phyloP scores from a whole-genome alignment of 2,888 invertebrate species.

The Netelia melanura region DNA sequence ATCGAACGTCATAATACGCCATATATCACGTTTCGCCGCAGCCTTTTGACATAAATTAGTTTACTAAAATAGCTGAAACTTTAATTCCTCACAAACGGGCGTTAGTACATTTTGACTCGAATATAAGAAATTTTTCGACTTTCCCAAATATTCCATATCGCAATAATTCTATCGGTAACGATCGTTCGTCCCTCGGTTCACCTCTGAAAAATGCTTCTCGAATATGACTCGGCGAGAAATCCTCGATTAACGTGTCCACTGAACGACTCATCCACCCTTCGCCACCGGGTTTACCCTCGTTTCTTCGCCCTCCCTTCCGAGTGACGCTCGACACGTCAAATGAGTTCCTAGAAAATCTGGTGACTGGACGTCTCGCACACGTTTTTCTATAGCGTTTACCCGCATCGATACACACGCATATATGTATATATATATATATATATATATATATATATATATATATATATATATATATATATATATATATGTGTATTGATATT shows the following conservation, averaged over 20 bases:
- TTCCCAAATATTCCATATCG: background rate
- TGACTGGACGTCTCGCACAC: conserved; percentile 49
- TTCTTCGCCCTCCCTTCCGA: conserved; percentile 13
- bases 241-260: conserved; percentile 22
- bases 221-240: conserved; percentile 31
- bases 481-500: no score
- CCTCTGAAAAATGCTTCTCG: conserved; percentile 6
- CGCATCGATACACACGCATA: background rate
- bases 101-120: no score
- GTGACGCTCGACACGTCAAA: conserved; percentile 59
- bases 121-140: background rate
- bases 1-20: no score
- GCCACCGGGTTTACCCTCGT: conserved; percentile 12
- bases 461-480: no score
- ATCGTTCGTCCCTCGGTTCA: conserved; percentile 1
- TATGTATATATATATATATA: no score
- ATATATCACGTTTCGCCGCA: no score
- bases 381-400: conserved; percentile 18
- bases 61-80: no score
- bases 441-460: no score
- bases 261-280: conserved; percentile 21
- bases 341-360: conserved; percentile 61
- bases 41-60: no score
- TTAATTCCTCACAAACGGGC: no score
- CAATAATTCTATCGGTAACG: conserved; percentile 39